These are phyloP conservation scores for Parnassius smintheus DNA, from an alignment of 2,888 invertebrate species.

Conservation along the genomic window DNA sequence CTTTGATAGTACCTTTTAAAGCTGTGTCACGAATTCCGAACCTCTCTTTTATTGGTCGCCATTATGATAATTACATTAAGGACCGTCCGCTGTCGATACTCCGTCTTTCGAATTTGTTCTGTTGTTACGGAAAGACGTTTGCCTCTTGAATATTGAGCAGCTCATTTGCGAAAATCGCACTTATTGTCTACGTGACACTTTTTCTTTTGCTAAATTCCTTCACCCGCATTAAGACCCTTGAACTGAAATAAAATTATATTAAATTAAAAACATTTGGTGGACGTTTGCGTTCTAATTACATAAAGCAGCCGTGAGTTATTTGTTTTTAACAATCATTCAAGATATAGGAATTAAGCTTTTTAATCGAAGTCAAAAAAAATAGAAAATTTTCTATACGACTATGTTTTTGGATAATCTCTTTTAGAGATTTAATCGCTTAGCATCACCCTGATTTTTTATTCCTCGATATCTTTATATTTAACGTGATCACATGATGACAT, in stretches of 20 bases:
- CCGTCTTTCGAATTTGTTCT: constrained; percentile 77
- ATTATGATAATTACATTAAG: constrained; percentile 80
- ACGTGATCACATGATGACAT: too few species aligned
- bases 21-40: constrained; percentile 75
- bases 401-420: too few species aligned
- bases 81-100: constrained; percentile 72
- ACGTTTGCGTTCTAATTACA: constrained; percentile 11
- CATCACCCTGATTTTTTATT: too few species aligned
- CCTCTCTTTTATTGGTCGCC: constrained; percentile 78
- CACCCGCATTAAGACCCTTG: constrained; percentile 41
- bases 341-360: neutral
- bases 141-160: constrained; percentile 76
- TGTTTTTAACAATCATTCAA: constrained; percentile 12
- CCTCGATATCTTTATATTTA: too few species aligned
- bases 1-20: constrained; percentile 78
- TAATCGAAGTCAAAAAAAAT: too few species aligned
- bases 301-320: constrained; percentile 15
- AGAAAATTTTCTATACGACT: too few species aligned
- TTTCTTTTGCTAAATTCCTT: constrained; percentile 49
- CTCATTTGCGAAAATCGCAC: constrained; percentile 76
- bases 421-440: too few species aligned
- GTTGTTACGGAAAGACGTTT: constrained; percentile 72
- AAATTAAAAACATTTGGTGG: constrained; percentile 46
- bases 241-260: constrained; percentile 44
- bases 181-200: constrained; percentile 75